phyloP scores from a whole-genome alignment of 2,888 invertebrate genomes.

The Philonicus albiceps region DNA sequence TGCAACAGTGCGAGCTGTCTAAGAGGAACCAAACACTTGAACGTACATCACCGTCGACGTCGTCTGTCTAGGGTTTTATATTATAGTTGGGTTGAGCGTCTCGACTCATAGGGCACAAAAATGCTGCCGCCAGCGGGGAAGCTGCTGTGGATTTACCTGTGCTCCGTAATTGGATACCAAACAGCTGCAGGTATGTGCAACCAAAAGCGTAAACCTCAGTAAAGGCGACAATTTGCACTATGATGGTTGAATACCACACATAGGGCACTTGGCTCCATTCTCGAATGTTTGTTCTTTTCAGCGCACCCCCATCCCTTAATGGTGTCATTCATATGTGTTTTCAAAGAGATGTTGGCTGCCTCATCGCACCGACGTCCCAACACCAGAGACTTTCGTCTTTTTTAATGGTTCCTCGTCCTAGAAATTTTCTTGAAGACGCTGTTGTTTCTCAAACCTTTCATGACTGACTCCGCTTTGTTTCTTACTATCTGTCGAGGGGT shows the following conservation, averaged over 20 bases:
- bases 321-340: neutral
- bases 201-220: neutral
- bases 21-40: neutral
- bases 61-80: neutral
- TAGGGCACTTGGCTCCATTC: neutral
- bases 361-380: neutral
- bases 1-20: conserved; percentile 2
- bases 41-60: neutral
- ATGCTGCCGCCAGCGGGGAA: conserved; percentile 24
- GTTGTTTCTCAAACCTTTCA: neutral
- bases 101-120: neutral
- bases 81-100: neutral
- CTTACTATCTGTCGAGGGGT: neutral
- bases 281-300: neutral
- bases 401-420: neutral
- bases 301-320: neutral
- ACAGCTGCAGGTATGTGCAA: conserved; percentile 40
- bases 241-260: neutral
- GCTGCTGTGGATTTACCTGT: conserved; percentile 30
- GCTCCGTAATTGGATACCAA: conserved; percentile 36
- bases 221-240: neutral
- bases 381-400: neutral
- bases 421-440: neutral
- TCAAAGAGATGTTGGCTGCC: neutral
- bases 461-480: neutral